Evolutionary conservation across 2,888 invertebrate genomes (phyloP), one percentile per base, ranked within the genome.

Genomic region (Adelphocoris suturalis): DNA sequence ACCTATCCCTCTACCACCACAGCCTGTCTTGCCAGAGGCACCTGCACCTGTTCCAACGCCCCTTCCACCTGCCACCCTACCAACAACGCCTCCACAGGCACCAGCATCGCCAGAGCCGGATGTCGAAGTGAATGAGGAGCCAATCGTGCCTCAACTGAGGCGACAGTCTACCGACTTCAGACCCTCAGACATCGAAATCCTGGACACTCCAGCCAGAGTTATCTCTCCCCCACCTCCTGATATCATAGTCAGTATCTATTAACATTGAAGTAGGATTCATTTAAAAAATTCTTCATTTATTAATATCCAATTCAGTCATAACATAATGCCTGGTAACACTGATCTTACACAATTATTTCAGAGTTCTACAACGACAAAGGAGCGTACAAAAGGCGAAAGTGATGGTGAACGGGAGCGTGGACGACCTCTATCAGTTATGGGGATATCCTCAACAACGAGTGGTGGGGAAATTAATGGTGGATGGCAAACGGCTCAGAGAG

Each of bases 61-160:
- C 19, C 90, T 92, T 37, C 92, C 92, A 91, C 37, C 92, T 28
- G 27, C 82, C 3, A 76, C 89, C 61, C 37, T 4, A 37, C 89
- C 93, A 12, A 92, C 92, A 82, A 92, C 90, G 14, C 48, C 90
- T 16, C 89, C 89, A 13, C 87, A 90, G 61, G 82, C 90, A 76
- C 48, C 90, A 1, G 57, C 82, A n/a, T 78, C 86, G 13, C 81
- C 76, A 12, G 82, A 76, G 75, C n/a, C 85, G 0, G 85, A 87
- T 61, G 86, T 86, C 19, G 89, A 89, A 13, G 84, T 89, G 9
- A 82, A 85, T 23, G 89, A 89, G 47, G 88, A 90, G 5, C 91
- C 91, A n/a, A 91, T 91, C n/a, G 89, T 91, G 37, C 91, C 91
- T 9, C 90, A 90, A 37, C 61, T 91, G 23, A 82, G 91, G 81